Conservation (phyloP, 2,113 vertebrate genomes). For the Vombatus ursinus region DNA sequence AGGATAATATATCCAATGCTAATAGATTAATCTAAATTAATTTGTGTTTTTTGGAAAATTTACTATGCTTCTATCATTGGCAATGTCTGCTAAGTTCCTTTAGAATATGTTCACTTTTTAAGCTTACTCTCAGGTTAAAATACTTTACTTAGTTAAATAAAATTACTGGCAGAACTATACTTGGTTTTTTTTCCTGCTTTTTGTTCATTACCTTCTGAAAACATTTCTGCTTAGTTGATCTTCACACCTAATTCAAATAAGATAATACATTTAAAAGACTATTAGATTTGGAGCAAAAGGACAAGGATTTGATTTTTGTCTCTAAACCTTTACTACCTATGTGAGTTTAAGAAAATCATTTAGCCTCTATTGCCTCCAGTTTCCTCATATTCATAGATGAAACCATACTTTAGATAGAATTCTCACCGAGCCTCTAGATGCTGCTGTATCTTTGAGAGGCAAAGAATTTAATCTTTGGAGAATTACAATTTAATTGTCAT, state of each 20-base stretch:
- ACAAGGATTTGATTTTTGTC: neutral
- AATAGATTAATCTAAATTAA: neutral
- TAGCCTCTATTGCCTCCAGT: neutral
- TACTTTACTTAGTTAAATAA: too few species aligned
- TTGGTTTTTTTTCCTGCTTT: too few species aligned
- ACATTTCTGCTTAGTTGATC: neutral
- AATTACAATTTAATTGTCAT: neutral
- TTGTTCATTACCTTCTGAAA: too few species aligned
- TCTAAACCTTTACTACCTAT: neutral
- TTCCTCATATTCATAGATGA: neutral
- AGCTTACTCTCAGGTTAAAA: too few species aligned
- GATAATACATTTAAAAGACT: neutral
- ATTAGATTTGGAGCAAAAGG: neutral
- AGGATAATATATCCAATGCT: neutral
- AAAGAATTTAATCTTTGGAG: neutral
- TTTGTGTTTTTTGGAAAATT: too few species aligned
- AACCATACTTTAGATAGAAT: neutral
- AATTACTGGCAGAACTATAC: too few species aligned
- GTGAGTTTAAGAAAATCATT: neutral
- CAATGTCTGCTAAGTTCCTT: too few species aligned
- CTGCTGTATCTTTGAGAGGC: neutral
- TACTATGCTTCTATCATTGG: too few species aligned
- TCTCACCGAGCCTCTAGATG: neutral
- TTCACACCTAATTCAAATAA: neutral
- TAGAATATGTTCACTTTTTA: too few species aligned